Base-by-base conservation (phyloP, 1,140 invertebrate genomes). In the Heliconius nattereri region DNA sequence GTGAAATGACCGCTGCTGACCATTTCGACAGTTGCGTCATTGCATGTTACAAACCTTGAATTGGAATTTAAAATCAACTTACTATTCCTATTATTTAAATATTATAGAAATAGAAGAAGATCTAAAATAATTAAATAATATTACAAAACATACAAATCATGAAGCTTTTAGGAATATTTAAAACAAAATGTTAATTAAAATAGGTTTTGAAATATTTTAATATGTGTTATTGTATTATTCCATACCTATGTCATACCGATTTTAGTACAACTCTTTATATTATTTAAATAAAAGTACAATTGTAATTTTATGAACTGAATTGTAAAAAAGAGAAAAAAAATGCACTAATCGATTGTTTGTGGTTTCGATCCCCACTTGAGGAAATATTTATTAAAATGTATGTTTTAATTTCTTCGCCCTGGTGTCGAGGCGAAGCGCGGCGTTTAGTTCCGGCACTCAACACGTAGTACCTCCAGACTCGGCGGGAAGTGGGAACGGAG, bases 1-100 rank as follows among this genome's bases (percentile, higher is more conserved):
- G 91, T 88, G 92, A 94, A 93, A 94, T 94, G 91, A 91, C 92
- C 92, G 89, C 88, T 78, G 86, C 74, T 90, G 90, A 91, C 90
- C 89, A 90, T 91, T 92, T 91, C 87, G 87, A 88, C 83, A 82
- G 85, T 93, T 92, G 90, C 92, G 90, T 93, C 91, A 92, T 92
- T 89, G 84, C 70, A 83, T 79, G 84, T 86, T 66, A 87, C 85
- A 66, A 76, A 85, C 84, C 85, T 88, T 89, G 90, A 92, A 90
- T 91, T 89, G 76, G 78, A 87, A 92, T 83, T 83, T 75, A 78
- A 71, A 72, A 72, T 1, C 26, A 45, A 35, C 9, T 37, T 74
- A 19, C 19, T 23, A 49, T 45, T n/a, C 73, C 5, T 52, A 45
- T 45, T 45, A 16, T 13, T 45, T 16, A 45, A 45, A 45, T 45